phyloP scores from a whole-genome alignment of 64 coral and sea anemone genomes.

The Montipora capricornis region DNA sequence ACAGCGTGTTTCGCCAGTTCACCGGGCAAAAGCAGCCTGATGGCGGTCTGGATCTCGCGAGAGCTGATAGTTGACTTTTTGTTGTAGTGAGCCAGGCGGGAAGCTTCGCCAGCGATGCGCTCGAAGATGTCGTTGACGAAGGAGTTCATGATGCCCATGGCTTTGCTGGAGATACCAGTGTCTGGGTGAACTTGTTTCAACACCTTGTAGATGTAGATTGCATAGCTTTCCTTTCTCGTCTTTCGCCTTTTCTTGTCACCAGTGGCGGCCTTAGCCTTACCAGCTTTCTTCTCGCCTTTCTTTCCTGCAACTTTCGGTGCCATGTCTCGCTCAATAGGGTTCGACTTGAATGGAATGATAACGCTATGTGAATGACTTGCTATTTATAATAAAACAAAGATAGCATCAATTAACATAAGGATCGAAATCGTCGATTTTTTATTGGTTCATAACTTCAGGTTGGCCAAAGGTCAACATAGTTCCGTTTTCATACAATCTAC shows the following conservation, averaged over 20 bases:
- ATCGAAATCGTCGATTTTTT: slow-evolving; percentile 17
- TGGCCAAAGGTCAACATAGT: background rate
- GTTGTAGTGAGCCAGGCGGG: slow-evolving; percentile 69
- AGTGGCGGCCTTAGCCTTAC: slow-evolving; percentile 30
- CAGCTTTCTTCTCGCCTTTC: slow-evolving; percentile 49
- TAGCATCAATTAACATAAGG: background rate
- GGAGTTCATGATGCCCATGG: slow-evolving; percentile 80
- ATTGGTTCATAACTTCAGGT: background rate
- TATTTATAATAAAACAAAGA: background rate
- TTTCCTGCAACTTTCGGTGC: slow-evolving; percentile 36
- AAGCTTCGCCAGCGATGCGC: slow-evolving; percentile 68
- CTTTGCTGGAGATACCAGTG: slow-evolving; percentile 72
- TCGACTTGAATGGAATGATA: background rate
- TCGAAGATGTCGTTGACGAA: slow-evolving; percentile 87
- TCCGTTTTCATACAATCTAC: too few species aligned
- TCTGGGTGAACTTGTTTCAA: slow-evolving; percentile 65
- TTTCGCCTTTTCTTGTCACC: slow-evolving; percentile 32
- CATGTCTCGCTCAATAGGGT: background rate
- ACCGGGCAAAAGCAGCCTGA: slow-evolving; percentile 50
- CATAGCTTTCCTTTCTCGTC: slow-evolving; percentile 66
- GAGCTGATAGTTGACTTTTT: slow-evolving; percentile 62
- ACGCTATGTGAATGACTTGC: background rate
- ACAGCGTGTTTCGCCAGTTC: slow-evolving; percentile 53
- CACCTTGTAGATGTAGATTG: slow-evolving; percentile 73
- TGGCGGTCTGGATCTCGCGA: slow-evolving; percentile 56